A percentile compares a stretch with the other conserved stretches of the same genome.
Conservation (phyloP, 2,113 vertebrate genomes). For the Maccullochella peelii region DNA sequence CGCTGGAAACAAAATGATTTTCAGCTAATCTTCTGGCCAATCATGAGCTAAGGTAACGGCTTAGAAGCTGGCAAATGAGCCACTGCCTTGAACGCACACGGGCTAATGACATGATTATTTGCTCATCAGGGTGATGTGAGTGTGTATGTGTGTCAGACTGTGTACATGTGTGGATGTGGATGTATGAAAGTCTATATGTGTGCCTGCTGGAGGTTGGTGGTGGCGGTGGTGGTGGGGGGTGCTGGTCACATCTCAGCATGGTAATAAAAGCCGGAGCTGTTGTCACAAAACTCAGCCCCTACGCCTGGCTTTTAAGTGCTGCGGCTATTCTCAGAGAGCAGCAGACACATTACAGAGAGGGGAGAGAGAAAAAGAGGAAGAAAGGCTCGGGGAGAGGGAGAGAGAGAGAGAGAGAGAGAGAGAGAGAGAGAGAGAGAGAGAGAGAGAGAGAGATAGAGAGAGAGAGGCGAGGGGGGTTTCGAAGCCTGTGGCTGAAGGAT, state of each 20-base stretch:
- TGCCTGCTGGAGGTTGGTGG: slow-evolving; percentile 14
- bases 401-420: slow-evolving; percentile 15
- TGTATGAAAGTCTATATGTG: slow-evolving; percentile 41
- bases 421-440: slow-evolving; percentile 47
- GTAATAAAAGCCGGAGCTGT: slow-evolving; percentile 77
- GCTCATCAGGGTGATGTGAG: slow-evolving; percentile 75
- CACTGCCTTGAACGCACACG: slow-evolving; percentile 56
- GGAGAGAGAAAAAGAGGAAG: slow-evolving; percentile 49
- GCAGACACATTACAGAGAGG: slow-evolving; percentile 72
- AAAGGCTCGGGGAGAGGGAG: slow-evolving; percentile 47
- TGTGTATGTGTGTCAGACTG: slow-evolving; percentile 26
- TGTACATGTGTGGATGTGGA: slow-evolving; percentile 34
- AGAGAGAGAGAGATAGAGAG: slow-evolving; percentile 35
- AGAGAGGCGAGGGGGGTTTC: slow-evolving; percentile 41
- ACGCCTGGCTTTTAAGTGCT: slow-evolving; percentile 77
- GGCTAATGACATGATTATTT: slow-evolving; percentile 81
- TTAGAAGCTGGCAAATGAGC: slow-evolving; percentile 77
- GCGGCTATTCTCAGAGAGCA: slow-evolving; percentile 75
- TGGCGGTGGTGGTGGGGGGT: background rate
- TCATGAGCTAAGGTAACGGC: slow-evolving; percentile 77
- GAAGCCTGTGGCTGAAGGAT: slow-evolving; percentile 80
- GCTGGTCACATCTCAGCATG: slow-evolving; percentile 73
- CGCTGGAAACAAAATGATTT: slow-evolving; percentile 75
- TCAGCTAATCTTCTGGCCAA: slow-evolving; percentile 77
- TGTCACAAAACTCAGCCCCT: slow-evolving; percentile 74